These are phyloP conservation scores for Cheirogaleus medius DNA, from an alignment of 2,113 vertebrate genomes.

Conservation along the genomic window DNA sequence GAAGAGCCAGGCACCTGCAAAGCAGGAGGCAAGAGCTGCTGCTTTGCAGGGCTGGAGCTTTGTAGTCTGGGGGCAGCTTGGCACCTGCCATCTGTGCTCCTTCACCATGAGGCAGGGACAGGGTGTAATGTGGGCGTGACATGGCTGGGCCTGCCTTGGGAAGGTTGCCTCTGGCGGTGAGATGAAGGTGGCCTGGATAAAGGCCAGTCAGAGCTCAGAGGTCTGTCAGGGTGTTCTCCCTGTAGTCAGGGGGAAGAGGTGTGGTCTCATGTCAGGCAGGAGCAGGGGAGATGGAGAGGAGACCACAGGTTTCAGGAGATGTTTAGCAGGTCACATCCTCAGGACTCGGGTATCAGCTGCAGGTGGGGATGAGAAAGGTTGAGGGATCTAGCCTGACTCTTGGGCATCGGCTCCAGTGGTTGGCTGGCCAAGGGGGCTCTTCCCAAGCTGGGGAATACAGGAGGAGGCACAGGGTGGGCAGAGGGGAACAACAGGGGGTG, in stretches of 20 bases:
- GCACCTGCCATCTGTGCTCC: not conserved
- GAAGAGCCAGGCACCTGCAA: not conserved
- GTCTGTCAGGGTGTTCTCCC: not conserved
- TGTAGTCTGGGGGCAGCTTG: not conserved
- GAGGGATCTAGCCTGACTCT: not conserved
- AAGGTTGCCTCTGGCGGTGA: not conserved
- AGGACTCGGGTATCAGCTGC: not conserved
- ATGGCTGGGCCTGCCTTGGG: not conserved
- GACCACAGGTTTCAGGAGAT: not conserved
- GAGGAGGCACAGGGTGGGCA: not conserved
- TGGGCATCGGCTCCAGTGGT: not conserved
- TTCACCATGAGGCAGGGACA: not conserved
- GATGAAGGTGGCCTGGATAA: not conserved
- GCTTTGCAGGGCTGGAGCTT: not conserved
- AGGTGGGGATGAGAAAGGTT: not conserved
- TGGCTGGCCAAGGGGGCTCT: not conserved
- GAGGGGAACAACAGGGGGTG: not conserved
- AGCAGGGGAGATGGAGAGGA: not conserved
- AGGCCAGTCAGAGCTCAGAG: not conserved
- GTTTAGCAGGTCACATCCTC: not conserved
- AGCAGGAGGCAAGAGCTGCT: not conserved
- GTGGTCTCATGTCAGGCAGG: not conserved
- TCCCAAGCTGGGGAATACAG: not conserved
- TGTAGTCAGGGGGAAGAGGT: not conserved
- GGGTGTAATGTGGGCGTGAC: not conserved